These are phyloP conservation scores for Caenorhabditis briggsae DNA, from an alignment of 1,140 invertebrate species.

Conservation along the genomic window DNA sequence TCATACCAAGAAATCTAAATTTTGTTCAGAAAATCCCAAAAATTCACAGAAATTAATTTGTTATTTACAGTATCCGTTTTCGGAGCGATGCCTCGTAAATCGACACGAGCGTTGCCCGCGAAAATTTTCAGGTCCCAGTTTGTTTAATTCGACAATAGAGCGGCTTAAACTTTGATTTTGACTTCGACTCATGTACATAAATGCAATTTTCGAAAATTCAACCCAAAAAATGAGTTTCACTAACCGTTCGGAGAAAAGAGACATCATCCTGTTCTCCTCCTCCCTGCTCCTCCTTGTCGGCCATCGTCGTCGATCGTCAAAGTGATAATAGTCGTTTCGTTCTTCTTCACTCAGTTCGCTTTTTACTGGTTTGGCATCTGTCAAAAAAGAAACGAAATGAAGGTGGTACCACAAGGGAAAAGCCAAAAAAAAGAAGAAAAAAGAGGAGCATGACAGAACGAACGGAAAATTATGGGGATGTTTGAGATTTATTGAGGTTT, in stretches of 20 bases:
- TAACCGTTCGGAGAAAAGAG: slow-evolving; percentile 95
- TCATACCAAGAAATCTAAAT: too few species aligned
- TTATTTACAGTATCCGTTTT: too few species aligned
- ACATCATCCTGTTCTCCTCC: slow-evolving; percentile 92
- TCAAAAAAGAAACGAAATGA: slow-evolving; percentile 4
- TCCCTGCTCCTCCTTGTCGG: slow-evolving; percentile 77
- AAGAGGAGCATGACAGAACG: neutral
- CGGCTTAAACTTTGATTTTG: too few species aligned
- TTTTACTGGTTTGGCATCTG: slow-evolving; percentile 50
- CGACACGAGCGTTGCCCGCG: too few species aligned
- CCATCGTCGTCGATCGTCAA: slow-evolving; percentile 67
- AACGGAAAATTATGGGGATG: slow-evolving; percentile 51
- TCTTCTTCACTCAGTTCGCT: slow-evolving; percentile 51
- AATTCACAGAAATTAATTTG: too few species aligned
- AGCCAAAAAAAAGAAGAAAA: slow-evolving; percentile 1
- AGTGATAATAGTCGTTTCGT: slow-evolving; percentile 44
- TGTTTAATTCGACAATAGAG: too few species aligned
- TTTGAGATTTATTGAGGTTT: slow-evolving; percentile 51
- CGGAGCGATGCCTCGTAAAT: too few species aligned
- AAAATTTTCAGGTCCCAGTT: too few species aligned
- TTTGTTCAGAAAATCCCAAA: too few species aligned
- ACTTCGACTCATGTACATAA: too few species aligned
- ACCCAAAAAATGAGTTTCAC: slow-evolving; percentile 77
- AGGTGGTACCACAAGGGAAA: slow-evolving; percentile 37
- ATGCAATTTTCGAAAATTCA: too few species aligned